phyloP scores from a whole-genome alignment of 2,888 invertebrate species.

The Leucoma salicis region DNA sequence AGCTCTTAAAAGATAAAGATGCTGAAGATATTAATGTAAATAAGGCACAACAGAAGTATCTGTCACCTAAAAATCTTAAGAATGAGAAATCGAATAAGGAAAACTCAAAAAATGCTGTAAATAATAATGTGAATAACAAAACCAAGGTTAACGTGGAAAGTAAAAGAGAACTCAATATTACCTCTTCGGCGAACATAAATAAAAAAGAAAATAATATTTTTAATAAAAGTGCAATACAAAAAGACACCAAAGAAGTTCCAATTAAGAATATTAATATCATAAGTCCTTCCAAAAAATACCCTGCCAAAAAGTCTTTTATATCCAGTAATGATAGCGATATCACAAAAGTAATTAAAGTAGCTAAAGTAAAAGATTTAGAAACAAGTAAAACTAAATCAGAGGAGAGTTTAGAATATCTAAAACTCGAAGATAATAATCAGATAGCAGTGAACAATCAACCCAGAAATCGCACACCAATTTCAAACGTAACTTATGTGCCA shows the following conservation, averaged over 20 bases:
- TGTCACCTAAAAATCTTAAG: conserved; percentile 58
- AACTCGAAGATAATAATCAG: conserved; percentile 70
- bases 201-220: conserved; percentile 56
- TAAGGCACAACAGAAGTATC: conserved; percentile 53
- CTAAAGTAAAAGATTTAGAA: conserved; percentile 74
- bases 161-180: conserved; percentile 46
- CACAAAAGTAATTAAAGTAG: conserved; percentile 69
- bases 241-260: conserved; percentile 73
- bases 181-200: conserved; percentile 47
- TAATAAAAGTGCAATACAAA: conserved; percentile 71
- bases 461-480: conserved; percentile 73
- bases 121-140: conserved; percentile 35
- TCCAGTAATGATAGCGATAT: conserved; percentile 64
- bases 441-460: conserved; percentile 77
- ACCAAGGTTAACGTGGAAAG: conserved; percentile 39
- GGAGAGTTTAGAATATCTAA: conserved; percentile 73
- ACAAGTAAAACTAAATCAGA: conserved; percentile 69
- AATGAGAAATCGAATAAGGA: conserved; percentile 50
- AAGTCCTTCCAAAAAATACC: conserved; percentile 77
- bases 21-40: conserved; percentile 42
- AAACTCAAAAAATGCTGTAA: conserved; percentile 40
- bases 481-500: conserved; percentile 68
- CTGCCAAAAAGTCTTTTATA: conserved; percentile 67
- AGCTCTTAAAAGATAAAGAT: conserved; percentile 64
- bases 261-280: conserved; percentile 68